Evolutionary conservation across 2,888 invertebrate genomes (phyloP), one percentile per base, ranked within the genome.

Genomic region (Drosophila imparisetae): DNA sequence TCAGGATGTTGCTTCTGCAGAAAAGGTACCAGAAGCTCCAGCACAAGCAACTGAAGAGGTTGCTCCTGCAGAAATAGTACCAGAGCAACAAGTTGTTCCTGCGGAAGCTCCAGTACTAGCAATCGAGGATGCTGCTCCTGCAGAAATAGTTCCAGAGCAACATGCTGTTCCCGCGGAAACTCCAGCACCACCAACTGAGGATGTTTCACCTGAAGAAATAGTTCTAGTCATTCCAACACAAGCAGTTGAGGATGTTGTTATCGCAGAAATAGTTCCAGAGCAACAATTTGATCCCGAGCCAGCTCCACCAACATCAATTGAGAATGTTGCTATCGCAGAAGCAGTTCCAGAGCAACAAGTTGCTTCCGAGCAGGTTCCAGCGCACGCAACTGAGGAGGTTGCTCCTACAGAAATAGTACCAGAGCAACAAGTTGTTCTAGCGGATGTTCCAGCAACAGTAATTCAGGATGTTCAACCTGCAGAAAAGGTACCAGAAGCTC

Each of bases 151-250:
- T 53, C 2, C 27, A 21, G 40, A 15, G 13, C 52, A 60, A 34
- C 21, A 0, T 4, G 30, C 29, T 6, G 24, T 0, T 52, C 15
- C 36, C 0, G n/a, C n/a, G 55, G 45, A 55, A 6, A 7, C 1
- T n/a, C 4, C 38, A 2, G 4, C 0, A 10, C 0, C 4, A 3
- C 4, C 4, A 10, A n/a, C 2, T 8, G 18, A 4, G 18, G 38
- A n/a, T n/a, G n/a, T n/a, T n/a, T n/a, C n/a, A n/a, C n/a, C n/a
- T n/a, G n/a, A n/a, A n/a, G n/a, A n/a, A n/a, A n/a, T n/a, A n/a
- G n/a, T n/a, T n/a, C n/a, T n/a, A n/a, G n/a, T n/a, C n/a, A n/a
- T n/a, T n/a, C n/a, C n/a, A n/a, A n/a, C n/a, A n/a, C n/a, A n/a
- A n/a, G n/a, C n/a, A n/a, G n/a, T n/a, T n/a, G n/a, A n/a, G n/a